A percentile compares a stretch with the other conserved stretches of the same genome.
phyloP scores from a whole-genome alignment of 37 sponge, comb jelly and placozoan species.

The Crambe crambe region DNA sequence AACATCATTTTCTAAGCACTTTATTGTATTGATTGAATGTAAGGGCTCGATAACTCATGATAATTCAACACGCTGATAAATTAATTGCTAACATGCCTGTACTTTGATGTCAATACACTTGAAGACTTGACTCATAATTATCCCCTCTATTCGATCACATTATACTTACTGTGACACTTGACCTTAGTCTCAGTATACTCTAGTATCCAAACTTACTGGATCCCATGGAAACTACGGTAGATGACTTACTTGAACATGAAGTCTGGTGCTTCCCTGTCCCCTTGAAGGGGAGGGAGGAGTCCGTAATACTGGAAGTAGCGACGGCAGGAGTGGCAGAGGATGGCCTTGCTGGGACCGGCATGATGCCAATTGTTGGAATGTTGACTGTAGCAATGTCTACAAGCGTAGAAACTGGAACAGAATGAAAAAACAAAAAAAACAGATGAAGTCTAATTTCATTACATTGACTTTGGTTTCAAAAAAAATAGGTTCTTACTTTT shows the following conservation, averaged over 20 bases:
- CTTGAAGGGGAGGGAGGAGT: constrained; percentile 52
- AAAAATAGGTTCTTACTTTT: neutral
- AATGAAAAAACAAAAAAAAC: neutral
- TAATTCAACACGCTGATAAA: no score
- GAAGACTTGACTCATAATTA: no score
- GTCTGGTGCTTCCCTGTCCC: constrained; percentile 42
- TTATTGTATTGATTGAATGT: neutral
- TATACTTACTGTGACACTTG: no score
- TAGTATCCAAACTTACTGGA: no score
- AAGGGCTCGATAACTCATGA: constrained; percentile 30
- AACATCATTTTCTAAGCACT: no score
- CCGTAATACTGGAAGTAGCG: constrained; percentile 73
- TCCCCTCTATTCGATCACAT: no score
- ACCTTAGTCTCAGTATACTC: no score
- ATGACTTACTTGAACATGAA: constrained; percentile 64
- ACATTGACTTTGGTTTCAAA: neutral
- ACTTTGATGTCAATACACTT: no score
- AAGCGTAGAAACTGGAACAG: constrained; percentile 63
- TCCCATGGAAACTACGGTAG: no score
- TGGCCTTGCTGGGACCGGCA: constrained; percentile 62
- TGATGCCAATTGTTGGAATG: constrained; percentile 78
- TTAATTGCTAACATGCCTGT: no score
- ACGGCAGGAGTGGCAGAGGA: constrained; percentile 71
- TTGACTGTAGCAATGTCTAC: constrained; percentile 69
- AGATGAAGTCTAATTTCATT: neutral